Evolutionary conservation across 1,140 invertebrate species (phyloP).

Genomic region (Psix sp.): DNA sequence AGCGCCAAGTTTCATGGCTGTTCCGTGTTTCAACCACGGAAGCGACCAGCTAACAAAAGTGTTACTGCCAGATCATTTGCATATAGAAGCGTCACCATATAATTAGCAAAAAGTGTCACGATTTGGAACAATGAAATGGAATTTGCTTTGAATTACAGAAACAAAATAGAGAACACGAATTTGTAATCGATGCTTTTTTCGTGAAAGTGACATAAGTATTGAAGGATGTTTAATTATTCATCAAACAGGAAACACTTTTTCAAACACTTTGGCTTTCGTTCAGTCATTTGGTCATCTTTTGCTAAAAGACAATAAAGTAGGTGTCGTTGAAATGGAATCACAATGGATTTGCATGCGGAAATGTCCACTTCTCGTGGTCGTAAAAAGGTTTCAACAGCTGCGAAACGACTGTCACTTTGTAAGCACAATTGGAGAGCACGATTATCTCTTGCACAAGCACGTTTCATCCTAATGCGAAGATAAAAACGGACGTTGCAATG

Average conservation of each 20-base stretch:
- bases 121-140: not conserved
- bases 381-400: not conserved
- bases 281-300: too few relatives aligned
- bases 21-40: slow-evolving; percentile 31
- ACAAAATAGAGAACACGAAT: too few relatives aligned
- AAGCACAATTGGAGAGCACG: not conserved
- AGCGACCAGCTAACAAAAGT: slow-evolving; percentile 38
- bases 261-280: too few relatives aligned
- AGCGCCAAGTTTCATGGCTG: slow-evolving; percentile 47
- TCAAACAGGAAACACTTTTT: not conserved
- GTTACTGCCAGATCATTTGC: slow-evolving; percentile 33
- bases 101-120: slow-evolving; percentile 18
- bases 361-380: not conserved
- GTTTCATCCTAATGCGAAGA: too few relatives aligned
- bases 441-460: slow-evolving; percentile 15
- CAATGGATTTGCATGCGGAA: too few relatives aligned
- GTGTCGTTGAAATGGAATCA: too few relatives aligned
- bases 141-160: not conserved
- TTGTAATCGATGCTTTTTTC: not conserved
- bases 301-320: too few relatives aligned
- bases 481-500: too few relatives aligned
- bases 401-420: not conserved
- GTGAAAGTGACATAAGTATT: slow-evolving; percentile 24
- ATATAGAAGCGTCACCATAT: slow-evolving; percentile 15
- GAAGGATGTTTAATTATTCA: slow-evolving; percentile 11